Conservation (phyloP, 2,113 vertebrate species). For the Lagopus muta region DNA sequence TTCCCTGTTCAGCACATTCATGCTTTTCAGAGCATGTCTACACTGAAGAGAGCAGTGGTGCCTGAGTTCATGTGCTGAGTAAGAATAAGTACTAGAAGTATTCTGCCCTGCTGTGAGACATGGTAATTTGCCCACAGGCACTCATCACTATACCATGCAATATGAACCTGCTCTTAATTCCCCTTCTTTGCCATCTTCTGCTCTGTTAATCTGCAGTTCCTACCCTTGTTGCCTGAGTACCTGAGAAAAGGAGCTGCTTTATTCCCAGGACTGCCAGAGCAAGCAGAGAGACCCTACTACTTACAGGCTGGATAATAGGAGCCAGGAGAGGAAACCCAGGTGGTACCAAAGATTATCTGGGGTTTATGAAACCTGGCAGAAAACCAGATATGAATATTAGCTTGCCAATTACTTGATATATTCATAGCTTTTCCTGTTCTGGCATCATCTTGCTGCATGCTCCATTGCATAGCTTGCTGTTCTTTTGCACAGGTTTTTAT, state of each 20-base stretch:
- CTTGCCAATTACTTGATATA: constrained; percentile 14
- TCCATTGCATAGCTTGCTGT: neutral
- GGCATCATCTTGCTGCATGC: neutral
- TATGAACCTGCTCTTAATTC: neutral
- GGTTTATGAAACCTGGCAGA: constrained; percentile 6
- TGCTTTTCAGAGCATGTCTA: neutral
- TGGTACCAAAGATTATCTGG: neutral
- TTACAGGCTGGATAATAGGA: neutral
- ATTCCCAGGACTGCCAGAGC: fast-evolving
- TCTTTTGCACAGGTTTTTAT: neutral
- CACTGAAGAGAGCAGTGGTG: neutral
- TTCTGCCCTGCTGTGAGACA: neutral
- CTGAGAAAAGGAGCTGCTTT: neutral
- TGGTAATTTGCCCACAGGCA: neutral
- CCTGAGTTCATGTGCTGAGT: neutral
- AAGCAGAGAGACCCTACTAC: neutral
- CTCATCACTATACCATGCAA: fast-evolving
- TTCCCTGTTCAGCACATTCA: neutral
- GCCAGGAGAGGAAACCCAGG: neutral
- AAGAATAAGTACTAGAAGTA: neutral
- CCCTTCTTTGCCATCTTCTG: neutral
- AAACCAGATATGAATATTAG: neutral
- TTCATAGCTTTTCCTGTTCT: neutral
- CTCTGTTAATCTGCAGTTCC: neutral
- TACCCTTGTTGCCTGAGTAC: neutral